A percentile compares a stretch with the other conserved stretches of the same genome.
These are phyloP conservation scores for Aythya fuligula DNA, from an alignment of 2,797 vertebrate genomes.

Conservation along the genomic window DNA sequence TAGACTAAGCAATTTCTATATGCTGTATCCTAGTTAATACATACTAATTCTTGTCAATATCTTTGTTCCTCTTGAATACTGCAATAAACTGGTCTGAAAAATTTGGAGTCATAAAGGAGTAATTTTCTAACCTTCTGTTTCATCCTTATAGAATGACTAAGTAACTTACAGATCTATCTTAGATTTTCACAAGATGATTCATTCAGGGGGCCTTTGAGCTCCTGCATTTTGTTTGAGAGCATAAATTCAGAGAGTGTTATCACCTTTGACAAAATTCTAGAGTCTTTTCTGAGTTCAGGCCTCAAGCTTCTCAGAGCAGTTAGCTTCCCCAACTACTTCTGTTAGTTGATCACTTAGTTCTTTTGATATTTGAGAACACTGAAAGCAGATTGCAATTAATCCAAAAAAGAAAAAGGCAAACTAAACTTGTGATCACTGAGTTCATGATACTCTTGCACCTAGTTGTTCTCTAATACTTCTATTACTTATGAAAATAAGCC, in stretches of 20 bases:
- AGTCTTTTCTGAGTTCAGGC: neutral
- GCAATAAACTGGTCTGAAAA: neutral
- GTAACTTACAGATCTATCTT: neutral
- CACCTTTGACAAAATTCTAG: neutral
- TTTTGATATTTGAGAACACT: neutral
- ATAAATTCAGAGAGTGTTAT: neutral
- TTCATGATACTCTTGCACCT: neutral
- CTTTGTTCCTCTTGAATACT: neutral
- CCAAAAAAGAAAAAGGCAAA: neutral
- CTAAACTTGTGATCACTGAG: neutral
- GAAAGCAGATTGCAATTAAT: neutral
- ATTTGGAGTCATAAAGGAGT: neutral
- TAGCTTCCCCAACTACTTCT: neutral
- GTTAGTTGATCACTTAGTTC: neutral
- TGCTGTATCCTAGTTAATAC: neutral
- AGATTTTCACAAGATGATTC: neutral
- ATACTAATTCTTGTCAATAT: neutral
- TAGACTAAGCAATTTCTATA: neutral
- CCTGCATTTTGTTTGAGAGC: neutral
- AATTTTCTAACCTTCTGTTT: neutral
- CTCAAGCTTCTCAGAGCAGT: neutral
- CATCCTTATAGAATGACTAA: neutral
- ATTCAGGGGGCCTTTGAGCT: neutral
- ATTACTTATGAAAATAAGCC: neutral
- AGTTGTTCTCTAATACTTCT: neutral